A percentile compares a stretch with the other conserved stretches of the same genome.
Conservation (phyloP, 2,888 invertebrate species). For the Spodoptera exigua region DNA sequence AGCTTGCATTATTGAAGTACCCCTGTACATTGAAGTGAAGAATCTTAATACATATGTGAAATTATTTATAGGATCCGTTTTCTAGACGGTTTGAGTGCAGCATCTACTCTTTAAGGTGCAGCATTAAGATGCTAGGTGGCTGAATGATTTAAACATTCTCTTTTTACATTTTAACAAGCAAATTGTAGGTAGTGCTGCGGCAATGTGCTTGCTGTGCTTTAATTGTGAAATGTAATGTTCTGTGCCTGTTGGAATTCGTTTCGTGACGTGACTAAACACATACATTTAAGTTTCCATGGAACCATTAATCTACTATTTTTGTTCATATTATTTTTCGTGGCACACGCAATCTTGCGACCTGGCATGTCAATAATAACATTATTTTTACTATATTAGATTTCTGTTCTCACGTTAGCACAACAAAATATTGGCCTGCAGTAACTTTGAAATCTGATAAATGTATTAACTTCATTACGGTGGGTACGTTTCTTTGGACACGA, state of each 20-base stretch:
- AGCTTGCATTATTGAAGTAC: constrained; percentile 81
- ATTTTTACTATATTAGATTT: constrained; percentile 62
- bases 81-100: constrained; percentile 46
- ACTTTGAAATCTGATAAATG: constrained; percentile 62
- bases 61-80: constrained; percentile 68
- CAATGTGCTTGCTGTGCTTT: constrained; percentile 20
- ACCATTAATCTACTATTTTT: constrained; percentile 63
- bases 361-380: constrained; percentile 69
- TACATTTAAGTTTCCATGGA: constrained; percentile 64
- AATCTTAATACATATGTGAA: constrained; percentile 72
- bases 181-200: constrained; percentile 6
- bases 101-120: constrained; percentile 22
- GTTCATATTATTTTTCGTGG: constrained; percentile 66
- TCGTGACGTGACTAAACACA: constrained; percentile 61
- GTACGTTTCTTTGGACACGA: constrained; percentile 66
- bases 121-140: constrained; percentile 10
- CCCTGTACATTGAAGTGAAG: constrained; percentile 70
- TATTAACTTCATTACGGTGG: constrained; percentile 64
- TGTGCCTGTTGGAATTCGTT: constrained; percentile 38
- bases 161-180: constrained; percentile 11
- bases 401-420: constrained; percentile 71
- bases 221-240: constrained; percentile 32
- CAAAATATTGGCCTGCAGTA: constrained; percentile 51
- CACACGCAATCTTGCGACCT: constrained; percentile 69
- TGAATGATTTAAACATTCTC: constrained; percentile 11